Evolutionary conservation across 2,113 vertebrate species (phyloP), one percentile per base, ranked within the genome.

Genomic region (Epinephelus lanceolatus): DNA sequence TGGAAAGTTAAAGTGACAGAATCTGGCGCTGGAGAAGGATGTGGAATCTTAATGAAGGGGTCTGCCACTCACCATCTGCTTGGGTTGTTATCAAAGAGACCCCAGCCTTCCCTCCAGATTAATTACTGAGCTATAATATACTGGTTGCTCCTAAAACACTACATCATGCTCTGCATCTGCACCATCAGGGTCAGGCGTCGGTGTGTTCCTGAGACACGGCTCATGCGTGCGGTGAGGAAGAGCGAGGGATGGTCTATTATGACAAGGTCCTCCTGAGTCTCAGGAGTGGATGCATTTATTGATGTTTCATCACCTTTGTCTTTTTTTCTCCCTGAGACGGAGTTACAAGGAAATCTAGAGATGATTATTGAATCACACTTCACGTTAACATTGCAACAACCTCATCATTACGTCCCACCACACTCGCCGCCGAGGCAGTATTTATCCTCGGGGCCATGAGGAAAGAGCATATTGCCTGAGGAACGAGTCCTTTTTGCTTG

Each of bases 51-150:
- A 92, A 92, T 85, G 87, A 93, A 88, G 52, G 66, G 62, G 61
- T 74, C 81, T 81, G 89, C 84, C 80, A 72, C 78, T 92, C 81
- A 81, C 92, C 70, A 89, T 91, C 91, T 95, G 94, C 79, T 83
- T 30, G 33, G 66, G 78, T 75, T 87, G 60, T 85, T 88, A 93
- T 94, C 90, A 94, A 86, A 94, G 84, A 81, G 72, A 68, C 47
- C 30, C 25, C 56, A 25, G 72, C 70, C 17, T 71, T 84, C 81
- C 82, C 76, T 84, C 57, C 21, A 56, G 86, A 92, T 94, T 89
- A 90, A 93, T 92, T 91, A 93, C 71, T 1, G 37, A 84, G 67
- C 73, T 84, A 61, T 88, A 83, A 89, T 78, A 80, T 76, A 79
- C 42, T 51, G 47, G 52, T 61, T 42, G 23, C 69, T 33, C 47